A percentile compares a stretch with the other conserved stretches of the same genome.
Conservation (phyloP, 2,888 invertebrate genomes). For the Hipparchia semele region DNA sequence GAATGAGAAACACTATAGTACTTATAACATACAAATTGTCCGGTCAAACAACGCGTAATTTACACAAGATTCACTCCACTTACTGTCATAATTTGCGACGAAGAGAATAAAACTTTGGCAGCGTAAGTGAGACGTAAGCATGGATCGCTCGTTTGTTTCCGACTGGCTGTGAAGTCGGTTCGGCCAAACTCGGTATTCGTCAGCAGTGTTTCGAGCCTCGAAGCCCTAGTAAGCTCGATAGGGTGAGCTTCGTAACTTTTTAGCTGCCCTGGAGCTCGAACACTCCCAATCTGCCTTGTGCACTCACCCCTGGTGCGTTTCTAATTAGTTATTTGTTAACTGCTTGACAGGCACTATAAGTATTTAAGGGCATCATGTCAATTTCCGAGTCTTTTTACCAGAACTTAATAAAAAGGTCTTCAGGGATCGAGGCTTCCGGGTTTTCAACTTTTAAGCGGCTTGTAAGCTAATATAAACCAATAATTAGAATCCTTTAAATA, state of each 20-base stretch:
- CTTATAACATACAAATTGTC: conserved; percentile 29
- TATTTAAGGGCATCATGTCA: conserved; percentile 17
- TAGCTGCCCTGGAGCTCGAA: conserved; percentile 18
- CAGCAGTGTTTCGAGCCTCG: conserved; percentile 29
- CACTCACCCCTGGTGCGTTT: conserved; percentile 28
- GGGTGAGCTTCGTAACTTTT: conserved; percentile 36
- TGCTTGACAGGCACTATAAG: conserved; percentile 19
- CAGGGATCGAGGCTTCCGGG: too few relatives aligned
- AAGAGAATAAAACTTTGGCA: conserved; percentile 62
- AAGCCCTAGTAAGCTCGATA: conserved; percentile 30
- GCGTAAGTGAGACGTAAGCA: conserved; percentile 56
- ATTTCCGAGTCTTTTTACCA: not conserved
- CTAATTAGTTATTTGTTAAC: conserved; percentile 35
- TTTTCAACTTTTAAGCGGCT: too few relatives aligned
- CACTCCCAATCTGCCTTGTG: conserved; percentile 23
- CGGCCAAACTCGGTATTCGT: conserved; percentile 25
- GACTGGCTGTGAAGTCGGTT: conserved; percentile 39
- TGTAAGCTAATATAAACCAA: too few relatives aligned
- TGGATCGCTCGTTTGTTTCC: conserved; percentile 51
- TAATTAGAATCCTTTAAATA: too few relatives aligned
- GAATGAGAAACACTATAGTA: conserved; percentile 29
- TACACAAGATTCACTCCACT: conserved; percentile 69
- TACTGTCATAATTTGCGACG: conserved; percentile 70
- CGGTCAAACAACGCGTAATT: conserved; percentile 48
- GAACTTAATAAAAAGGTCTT: too few relatives aligned